Evolutionary conservation across 2,797 vertebrate species (phyloP).

Genomic region (Schizopygopsis pylzovi): DNA sequence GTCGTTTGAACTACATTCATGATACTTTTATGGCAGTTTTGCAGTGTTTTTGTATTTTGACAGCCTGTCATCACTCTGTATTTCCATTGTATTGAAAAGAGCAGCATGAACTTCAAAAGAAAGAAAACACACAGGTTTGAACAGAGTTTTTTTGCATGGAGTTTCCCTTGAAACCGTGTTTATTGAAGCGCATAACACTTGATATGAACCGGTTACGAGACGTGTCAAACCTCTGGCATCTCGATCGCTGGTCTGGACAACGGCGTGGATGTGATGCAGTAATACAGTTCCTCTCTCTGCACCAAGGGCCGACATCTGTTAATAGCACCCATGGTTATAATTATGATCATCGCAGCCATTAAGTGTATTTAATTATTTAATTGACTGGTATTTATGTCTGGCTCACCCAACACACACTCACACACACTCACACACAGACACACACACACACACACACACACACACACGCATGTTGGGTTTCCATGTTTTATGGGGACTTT

Average conservation of each 20-base stretch:
- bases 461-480: too few species aligned
- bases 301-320: conserved; percentile 67
- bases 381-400: conserved; percentile 71
- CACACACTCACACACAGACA: too few species aligned
- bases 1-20: neutral
- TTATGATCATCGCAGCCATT: conserved; percentile 74
- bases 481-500: too few species aligned
- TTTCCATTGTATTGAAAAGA: neutral
- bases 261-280: conserved; percentile 39
- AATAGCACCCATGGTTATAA: conserved; percentile 75
- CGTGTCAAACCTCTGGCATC: neutral
- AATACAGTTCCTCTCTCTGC: conserved; percentile 41
- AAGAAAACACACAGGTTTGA: neutral
- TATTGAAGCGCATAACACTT: neutral
- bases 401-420: conserved; percentile 13
- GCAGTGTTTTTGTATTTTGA: neutral
- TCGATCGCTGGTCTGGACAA: conserved; percentile 40
- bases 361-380: conserved; percentile 78
- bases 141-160: neutral
- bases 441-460: too few species aligned
- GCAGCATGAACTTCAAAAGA: neutral
- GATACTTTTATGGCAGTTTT: neutral
- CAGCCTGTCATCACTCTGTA: neutral
- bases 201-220: neutral
- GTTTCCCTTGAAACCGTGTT: neutral